Evolutionary conservation across 1,140 invertebrate species (phyloP).

Genomic region (Latrodectus geometricus): DNA sequence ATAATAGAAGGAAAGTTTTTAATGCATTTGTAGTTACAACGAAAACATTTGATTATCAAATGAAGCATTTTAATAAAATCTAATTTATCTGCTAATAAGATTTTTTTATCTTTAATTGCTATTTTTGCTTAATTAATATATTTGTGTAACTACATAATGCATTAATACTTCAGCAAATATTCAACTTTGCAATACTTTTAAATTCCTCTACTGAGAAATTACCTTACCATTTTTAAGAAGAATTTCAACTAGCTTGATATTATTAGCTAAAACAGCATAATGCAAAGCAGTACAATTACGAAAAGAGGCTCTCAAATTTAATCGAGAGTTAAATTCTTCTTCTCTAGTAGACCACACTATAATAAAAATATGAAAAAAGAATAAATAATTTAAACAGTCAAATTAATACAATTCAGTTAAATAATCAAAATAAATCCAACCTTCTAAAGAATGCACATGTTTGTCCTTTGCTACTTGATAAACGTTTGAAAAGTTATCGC

Average conservation of each 20-base stretch:
- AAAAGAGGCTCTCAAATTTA: conserved; percentile 82
- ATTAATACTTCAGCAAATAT: no score
- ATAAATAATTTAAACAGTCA: not conserved
- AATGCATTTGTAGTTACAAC: no score
- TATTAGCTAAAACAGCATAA: conserved; percentile 86
- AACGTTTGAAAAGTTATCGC: conserved; percentile 83
- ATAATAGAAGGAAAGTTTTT: no score
- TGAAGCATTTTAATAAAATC: no score
- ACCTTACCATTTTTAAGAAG: conserved; percentile 68
- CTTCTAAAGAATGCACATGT: conserved; percentile 75
- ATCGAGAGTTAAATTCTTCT: conserved; percentile 81
- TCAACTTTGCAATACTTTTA: no score
- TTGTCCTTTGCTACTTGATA: conserved; percentile 74
- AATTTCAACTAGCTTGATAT: conserved; percentile 72
- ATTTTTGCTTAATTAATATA: no score
- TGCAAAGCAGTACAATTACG: conserved; percentile 89
- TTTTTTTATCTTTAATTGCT: no score
- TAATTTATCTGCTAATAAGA: no score
- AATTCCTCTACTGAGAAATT: no score
- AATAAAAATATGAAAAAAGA: not conserved
- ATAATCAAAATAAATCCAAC: conserved; percentile 67
- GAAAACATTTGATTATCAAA: no score
- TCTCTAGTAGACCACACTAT: conserved; percentile 78
- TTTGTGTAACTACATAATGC: no score
- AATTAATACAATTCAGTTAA: not conserved